Evolutionary conservation across 2,797 vertebrate species (phyloP).

Genomic region (Anomalospiza imberbis): DNA sequence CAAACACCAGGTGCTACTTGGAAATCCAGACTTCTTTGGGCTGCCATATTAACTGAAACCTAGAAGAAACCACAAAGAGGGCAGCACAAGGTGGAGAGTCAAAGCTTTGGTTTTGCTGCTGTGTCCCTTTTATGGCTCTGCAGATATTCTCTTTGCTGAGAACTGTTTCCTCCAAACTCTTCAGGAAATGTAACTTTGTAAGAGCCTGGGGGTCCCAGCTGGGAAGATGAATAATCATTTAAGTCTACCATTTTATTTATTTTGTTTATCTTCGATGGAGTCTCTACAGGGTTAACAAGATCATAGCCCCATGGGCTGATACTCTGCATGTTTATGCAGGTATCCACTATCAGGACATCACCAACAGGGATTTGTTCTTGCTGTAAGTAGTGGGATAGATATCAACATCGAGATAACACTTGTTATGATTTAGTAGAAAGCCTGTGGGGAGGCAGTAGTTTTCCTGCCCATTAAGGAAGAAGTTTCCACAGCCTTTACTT

Average conservation of each 20-base stretch:
- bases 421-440: background rate
- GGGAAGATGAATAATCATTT: background rate
- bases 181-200: background rate
- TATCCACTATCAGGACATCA: background rate
- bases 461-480: background rate
- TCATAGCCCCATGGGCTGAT: background rate
- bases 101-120: background rate
- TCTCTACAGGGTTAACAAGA: background rate
- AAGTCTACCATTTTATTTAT: background rate
- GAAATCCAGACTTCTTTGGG: background rate
- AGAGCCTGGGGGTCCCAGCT: background rate
- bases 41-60: background rate
- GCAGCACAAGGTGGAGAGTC: fast-evolving
- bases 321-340: background rate
- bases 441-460: background rate
- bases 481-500: background rate
- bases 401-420: background rate
- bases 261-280: background rate
- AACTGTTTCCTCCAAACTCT: background rate
- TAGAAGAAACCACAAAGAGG: background rate
- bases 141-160: background rate
- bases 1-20: background rate
- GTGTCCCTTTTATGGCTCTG: background rate
- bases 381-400: background rate
- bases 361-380: background rate